Percentiles rank a stretch among this genome's conserved stretches.
phyloP scores from a whole-genome alignment of 2,113 vertebrate species.

The Baryphthengus martii region DNA sequence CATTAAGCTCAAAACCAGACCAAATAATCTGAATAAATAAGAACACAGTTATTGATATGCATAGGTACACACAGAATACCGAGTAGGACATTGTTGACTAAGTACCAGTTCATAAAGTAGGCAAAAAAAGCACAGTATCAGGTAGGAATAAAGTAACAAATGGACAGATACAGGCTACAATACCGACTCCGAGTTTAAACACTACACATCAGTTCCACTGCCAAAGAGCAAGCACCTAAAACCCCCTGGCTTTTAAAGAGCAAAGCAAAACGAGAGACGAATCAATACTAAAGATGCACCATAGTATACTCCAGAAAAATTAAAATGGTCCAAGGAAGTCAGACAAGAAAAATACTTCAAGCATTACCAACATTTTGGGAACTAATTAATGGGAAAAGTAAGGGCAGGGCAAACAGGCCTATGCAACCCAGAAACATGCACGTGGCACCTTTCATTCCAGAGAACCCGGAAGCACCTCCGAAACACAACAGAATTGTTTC shows the following conservation, averaged over 20 bases:
- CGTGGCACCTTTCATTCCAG: background rate
- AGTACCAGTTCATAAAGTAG: constrained; percentile 2
- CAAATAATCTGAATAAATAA: constrained; percentile 21
- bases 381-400: background rate
- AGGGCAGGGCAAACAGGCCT: background rate
- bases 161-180: background rate
- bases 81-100: background rate
- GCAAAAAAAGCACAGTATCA: background rate
- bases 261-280: background rate
- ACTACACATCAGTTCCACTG: background rate
- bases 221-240: background rate
- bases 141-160: background rate
- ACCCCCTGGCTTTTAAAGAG: background rate
- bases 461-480: constrained; percentile 3
- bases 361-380: background rate
- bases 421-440: background rate
- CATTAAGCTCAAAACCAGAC: background rate
- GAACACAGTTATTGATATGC: constrained; percentile 18
- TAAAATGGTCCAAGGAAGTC: background rate
- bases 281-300: background rate
- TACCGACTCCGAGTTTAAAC: background rate
- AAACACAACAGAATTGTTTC: background rate
- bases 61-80: background rate
- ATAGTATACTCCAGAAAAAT: background rate
- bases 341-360: background rate